Percentiles rank a stretch among this genome's conserved stretches.
phyloP scores from a whole-genome alignment of 2,888 invertebrate genomes.

The Drosophila multiciliata region DNA sequence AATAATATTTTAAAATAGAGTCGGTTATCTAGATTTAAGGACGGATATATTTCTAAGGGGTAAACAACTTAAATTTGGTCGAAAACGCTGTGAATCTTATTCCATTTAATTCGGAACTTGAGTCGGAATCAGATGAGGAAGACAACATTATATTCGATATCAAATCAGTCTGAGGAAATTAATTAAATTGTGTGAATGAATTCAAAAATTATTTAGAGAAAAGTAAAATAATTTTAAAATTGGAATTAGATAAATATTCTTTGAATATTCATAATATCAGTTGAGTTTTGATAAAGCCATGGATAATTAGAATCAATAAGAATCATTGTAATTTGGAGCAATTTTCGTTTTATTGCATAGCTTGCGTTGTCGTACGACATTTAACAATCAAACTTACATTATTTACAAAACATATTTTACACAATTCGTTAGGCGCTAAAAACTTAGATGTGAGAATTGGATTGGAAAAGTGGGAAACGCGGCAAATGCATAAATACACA shows the following conservation, averaged over 20 bases:
- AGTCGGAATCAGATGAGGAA: neutral
- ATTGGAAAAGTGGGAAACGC: constrained; percentile 15
- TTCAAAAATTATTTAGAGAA: neutral
- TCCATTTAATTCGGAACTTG: neutral
- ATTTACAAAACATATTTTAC: constrained; percentile 72
- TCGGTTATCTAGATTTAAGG: neutral
- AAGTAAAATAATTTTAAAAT: neutral
- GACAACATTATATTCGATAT: neutral
- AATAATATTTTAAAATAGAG: neutral
- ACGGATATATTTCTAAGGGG: neutral
- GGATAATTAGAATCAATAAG: neutral
- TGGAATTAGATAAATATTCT: neutral
- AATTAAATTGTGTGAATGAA: neutral
- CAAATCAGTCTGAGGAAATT: neutral
- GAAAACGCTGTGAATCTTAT: neutral
- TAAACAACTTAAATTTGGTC: neutral
- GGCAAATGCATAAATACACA: constrained; percentile 53
- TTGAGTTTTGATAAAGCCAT: neutral
- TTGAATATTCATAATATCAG: neutral
- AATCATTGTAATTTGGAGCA: constrained; percentile 49
- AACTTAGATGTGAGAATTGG: constrained; percentile 24
- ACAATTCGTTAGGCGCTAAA: constrained; percentile 64
- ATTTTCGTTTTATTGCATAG: constrained; percentile 75
- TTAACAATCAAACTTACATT: constrained; percentile 72
- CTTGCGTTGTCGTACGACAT: constrained; percentile 71